These are phyloP conservation scores for Oostethus manadensis DNA, from an alignment of 2,113 vertebrate species.

Conservation along the genomic window DNA sequence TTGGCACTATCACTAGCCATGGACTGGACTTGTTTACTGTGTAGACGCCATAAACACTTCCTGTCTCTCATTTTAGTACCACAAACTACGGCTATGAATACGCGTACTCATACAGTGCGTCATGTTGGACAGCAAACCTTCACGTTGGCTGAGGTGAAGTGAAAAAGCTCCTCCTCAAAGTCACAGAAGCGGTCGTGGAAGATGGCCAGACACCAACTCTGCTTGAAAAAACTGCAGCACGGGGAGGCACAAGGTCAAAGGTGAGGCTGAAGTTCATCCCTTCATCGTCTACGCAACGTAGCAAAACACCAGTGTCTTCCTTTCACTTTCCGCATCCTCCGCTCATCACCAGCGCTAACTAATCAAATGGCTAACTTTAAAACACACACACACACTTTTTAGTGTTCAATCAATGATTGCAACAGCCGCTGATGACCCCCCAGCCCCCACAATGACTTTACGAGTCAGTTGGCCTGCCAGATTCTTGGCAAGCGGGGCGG, in stretches of 20 bases:
- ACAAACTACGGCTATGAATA: too few relatives aligned
- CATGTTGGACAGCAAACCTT: constrained; percentile 44
- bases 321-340: too few relatives aligned
- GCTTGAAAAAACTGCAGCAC: constrained; percentile 83
- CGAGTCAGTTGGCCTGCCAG: background rate
- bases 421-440: background rate
- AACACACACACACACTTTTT: background rate
- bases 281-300: too few relatives aligned
- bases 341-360: too few relatives aligned
- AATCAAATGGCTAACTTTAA: too few relatives aligned
- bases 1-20: too few relatives aligned
- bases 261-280: background rate
- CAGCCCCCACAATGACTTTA: background rate
- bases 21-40: too few relatives aligned
- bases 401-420: background rate
- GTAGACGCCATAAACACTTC: too few relatives aligned
- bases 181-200: constrained; percentile 91
- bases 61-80: too few relatives aligned
- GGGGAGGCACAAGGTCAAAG: too few relatives aligned
- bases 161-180: constrained; percentile 83
- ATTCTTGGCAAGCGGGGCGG: background rate
- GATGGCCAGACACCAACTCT: constrained; percentile 83
- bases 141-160: constrained; percentile 67
- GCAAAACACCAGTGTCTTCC: too few relatives aligned
- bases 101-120: too few relatives aligned